Evolutionary conservation across 2,888 invertebrate genomes (phyloP).

Genomic region (Drosophila formosana): DNA sequence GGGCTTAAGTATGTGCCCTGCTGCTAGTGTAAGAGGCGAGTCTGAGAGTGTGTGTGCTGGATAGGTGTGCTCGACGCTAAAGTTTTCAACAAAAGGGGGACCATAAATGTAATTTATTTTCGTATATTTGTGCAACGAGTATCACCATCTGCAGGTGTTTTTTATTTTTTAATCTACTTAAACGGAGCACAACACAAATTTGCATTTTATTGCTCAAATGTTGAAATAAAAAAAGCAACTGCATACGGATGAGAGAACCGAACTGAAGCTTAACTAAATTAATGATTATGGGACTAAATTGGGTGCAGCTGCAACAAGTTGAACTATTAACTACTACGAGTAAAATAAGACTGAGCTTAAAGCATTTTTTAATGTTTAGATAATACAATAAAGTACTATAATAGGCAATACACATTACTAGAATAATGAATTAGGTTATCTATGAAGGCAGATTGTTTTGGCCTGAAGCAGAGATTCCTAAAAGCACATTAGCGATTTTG

Average conservation of each 20-base stretch:
- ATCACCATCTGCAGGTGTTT: constrained; percentile 68
- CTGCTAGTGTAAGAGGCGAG: constrained; percentile 16
- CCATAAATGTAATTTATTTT: constrained; percentile 77
- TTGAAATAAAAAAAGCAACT: constrained; percentile 24
- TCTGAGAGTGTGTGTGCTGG: constrained; percentile 16
- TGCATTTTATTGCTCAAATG: constrained; percentile 65
- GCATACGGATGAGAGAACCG: neutral
- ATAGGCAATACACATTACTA: too few species aligned
- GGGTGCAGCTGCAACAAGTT: neutral
- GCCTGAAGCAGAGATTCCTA: too few species aligned
- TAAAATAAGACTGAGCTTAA: neutral
- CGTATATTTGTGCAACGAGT: constrained; percentile 53
- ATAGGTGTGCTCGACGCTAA: constrained; percentile 34
- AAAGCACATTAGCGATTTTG: too few species aligned
- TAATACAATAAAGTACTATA: too few species aligned
- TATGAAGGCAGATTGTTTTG: too few species aligned
- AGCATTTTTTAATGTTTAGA: neutral
- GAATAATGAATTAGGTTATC: too few species aligned
- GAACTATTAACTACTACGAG: neutral
- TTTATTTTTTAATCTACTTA: constrained; percentile 74
- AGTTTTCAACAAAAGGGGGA: constrained; percentile 50
- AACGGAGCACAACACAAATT: constrained; percentile 64
- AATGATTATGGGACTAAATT: constrained; percentile 1
- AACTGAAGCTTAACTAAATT: constrained; percentile 4
- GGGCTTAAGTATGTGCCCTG: constrained; percentile 48